A percentile compares a stretch with the other conserved stretches of the same genome.
Evolutionary conservation across 2,113 vertebrate genomes (phyloP).

Genomic region (Enhydra lutris): DNA sequence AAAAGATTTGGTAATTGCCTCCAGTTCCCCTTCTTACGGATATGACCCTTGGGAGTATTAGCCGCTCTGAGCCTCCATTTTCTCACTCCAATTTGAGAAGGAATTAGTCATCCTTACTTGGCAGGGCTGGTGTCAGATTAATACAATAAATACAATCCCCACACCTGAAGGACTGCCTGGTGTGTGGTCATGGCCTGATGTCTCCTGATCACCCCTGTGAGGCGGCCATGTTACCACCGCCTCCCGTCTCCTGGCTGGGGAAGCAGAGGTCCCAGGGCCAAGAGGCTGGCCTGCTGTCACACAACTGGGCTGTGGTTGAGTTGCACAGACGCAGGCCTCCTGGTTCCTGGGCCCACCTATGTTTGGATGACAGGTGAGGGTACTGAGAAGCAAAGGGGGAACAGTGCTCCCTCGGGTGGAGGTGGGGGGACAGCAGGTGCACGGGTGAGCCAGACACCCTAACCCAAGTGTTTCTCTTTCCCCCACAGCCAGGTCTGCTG

Average conservation of each 20-base stretch:
- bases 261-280: neutral
- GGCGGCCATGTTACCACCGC: neutral
- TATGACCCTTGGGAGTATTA: neutral
- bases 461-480: neutral
- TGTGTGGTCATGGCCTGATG: neutral
- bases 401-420: neutral
- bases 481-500: neutral
- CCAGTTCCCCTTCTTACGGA: neutral
- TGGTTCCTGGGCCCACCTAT: neutral
- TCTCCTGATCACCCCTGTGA: neutral
- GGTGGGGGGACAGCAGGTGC: neutral
- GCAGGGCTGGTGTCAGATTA: neutral
- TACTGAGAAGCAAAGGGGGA: neutral
- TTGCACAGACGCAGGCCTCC: neutral
- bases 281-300: neutral
- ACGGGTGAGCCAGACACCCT: accelerated
- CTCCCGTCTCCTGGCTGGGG: neutral
- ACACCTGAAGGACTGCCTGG: neutral
- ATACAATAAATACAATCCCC: neutral
- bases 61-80: neutral
- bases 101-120: neutral
- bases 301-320: neutral
- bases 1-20: neutral
- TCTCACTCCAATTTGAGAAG: neutral
- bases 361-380: neutral